A percentile compares a stretch with the other conserved stretches of the same genome.
phyloP scores from a whole-genome alignment of 2,888 invertebrate genomes.

The Apodemia duryi region DNA sequence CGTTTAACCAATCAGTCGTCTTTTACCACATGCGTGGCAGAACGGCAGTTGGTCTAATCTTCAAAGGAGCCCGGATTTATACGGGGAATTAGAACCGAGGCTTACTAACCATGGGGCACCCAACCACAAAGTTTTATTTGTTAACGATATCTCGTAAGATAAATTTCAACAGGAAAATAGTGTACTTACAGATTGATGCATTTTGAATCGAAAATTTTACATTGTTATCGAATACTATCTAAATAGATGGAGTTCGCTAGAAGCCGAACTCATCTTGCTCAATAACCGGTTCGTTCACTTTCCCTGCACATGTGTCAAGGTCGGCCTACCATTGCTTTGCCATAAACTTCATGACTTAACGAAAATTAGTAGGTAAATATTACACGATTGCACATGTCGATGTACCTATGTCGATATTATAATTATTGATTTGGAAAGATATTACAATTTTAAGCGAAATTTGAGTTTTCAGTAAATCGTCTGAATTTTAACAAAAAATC shows the following conservation, averaged over 20 bases:
- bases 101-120: too few species aligned
- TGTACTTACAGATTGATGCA: background rate
- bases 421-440: too few species aligned
- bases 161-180: slow-evolving; percentile 8
- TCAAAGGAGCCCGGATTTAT: too few species aligned
- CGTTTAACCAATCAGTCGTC: too few species aligned
- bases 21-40: too few species aligned
- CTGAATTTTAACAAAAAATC: too few species aligned
- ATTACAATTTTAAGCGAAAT: too few species aligned
- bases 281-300: slow-evolving; percentile 72
- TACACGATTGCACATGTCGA: slow-evolving; percentile 6
- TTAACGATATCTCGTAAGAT: background rate
- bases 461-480: too few species aligned
- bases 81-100: too few species aligned
- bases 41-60: too few species aligned
- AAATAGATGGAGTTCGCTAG: slow-evolving; percentile 29
- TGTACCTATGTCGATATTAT: background rate
- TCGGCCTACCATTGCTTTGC: slow-evolving; percentile 50
- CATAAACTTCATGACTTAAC: slow-evolving; percentile 38
- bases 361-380: slow-evolving; percentile 22
- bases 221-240: slow-evolving; percentile 22
- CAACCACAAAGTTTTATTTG: too few species aligned
- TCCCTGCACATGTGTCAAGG: slow-evolving; percentile 68
- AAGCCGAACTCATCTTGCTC: slow-evolving; percentile 49
- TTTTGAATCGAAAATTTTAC: slow-evolving; percentile 2